A percentile compares a stretch with the other conserved stretches of the same genome.
These are phyloP conservation scores for Poliocrania exsul DNA, from an alignment of 2,797 vertebrate genomes.

Conservation along the genomic window DNA sequence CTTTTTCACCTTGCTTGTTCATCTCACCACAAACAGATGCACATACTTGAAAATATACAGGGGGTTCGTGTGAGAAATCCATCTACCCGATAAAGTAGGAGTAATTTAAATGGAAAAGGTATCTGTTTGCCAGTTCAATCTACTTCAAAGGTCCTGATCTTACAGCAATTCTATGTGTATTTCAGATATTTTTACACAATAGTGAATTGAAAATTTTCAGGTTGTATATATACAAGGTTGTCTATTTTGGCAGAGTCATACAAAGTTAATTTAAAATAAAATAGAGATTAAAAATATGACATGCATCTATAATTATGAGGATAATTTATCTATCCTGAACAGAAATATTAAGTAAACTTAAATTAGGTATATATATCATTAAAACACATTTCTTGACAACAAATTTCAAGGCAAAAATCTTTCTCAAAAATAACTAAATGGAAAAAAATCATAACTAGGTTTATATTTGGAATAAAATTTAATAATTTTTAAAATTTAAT, in stretches of 20 bases:
- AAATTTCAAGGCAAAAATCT: background rate
- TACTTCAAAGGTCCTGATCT: background rate
- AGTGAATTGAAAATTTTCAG: background rate
- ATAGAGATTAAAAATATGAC: background rate
- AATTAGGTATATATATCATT: background rate
- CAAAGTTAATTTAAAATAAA: background rate
- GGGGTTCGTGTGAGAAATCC: background rate
- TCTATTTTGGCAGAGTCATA: background rate
- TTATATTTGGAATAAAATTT: background rate
- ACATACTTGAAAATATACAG: background rate
- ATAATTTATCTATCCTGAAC: background rate
- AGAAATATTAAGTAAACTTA: background rate
- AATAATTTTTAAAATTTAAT: rapidly evolving
- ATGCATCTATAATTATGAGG: background rate
- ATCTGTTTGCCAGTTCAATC: background rate
- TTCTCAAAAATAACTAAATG: background rate
- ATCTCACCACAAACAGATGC: background rate
- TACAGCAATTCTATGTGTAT: background rate
- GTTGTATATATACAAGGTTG: background rate
- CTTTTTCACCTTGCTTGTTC: background rate
- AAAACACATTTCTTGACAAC: background rate
- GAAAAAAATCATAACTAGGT: background rate
- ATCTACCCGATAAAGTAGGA: background rate
- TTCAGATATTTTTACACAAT: background rate
- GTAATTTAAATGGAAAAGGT: background rate